Base-by-base conservation (phyloP, 1,140 invertebrate genomes). In the Micrasema minimum region DNA sequence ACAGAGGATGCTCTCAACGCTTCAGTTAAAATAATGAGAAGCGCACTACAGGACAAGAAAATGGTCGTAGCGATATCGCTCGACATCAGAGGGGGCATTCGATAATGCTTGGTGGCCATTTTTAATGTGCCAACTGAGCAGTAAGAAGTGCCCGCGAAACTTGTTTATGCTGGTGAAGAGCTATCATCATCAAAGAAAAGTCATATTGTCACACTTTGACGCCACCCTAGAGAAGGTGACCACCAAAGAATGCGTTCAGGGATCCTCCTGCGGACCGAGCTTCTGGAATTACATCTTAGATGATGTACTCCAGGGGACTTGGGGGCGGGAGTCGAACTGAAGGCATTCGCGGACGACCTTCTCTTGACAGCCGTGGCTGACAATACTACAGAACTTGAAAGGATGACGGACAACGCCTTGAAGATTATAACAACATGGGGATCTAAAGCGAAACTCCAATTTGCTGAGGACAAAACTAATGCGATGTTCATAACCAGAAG, bases 41-140 rank as follows among this genome's bases (percentile, higher is more conserved):
- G 3, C 7, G 26, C 26, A 31, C 26, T 31, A 7, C 26, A 31
- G 7, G 26, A 31, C 26, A 31, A 31, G 26, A 31, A 31, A 7
- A 31, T 31, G 26, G 7, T 31, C 7, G 2, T 4, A 45, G 5
- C 38, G 14, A 16, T 46, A 2, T 75, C 67, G 0, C 46, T 80
- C 0, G 79, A 80, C 51, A 79, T 80, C 7, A 45, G 70, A 6
- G 78, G 76, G 0, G 0, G 79, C 79, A 0, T 80, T 80, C 43
- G 78, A 80, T 53, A 76, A 76, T 41, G 61, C 77, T 0, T 75
- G 77, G 74, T 79, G 77, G 77, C 67, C 68, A 0, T 20, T 22
- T 14, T 31, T 77, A 2, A 16, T 75, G 7, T 9, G 45, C 1
- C 10, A 61, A 20, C 26, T 77, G n/a, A 59, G 35, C n/a, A 11